Base-by-base conservation (phyloP, 2,797 vertebrate genomes). In the Coluber constrictor region DNA sequence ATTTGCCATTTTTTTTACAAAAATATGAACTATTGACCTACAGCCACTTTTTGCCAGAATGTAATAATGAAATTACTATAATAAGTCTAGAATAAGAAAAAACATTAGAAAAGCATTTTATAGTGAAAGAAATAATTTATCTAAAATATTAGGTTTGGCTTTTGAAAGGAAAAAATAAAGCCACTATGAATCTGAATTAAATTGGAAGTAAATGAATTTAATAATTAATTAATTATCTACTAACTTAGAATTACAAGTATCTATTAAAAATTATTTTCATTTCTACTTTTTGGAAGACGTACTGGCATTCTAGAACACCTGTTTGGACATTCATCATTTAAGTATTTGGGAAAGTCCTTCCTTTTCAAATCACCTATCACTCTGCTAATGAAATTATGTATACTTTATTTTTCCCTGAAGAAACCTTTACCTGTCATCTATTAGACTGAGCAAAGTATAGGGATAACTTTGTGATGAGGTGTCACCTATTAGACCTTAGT, bases 1-100 rank as follows among this genome's bases (percentile, higher is more conserved):
- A 93, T 94, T 96, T 95, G 96, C 95, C 96, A 96, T 91, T 87
- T 95, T 96, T 95, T 95, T 43, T 79, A 60, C 74, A 91, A 91
- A 95, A 95, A 92, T 60, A 95, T 94, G 79, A 89, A 95, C 93
- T 95, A 96, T 95, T 94, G 90, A 95, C 94, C 95, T 95, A 87
- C 55, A 93, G 92, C 93, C 95, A 86, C 79, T 56, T 88, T 70
- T 70, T 92, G 60, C 91, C 91, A 88, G 56, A 70, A 56, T 56
- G 37, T 70, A 87, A 63, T 92, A 92, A 92, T 89, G 88, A 95
- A 95, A 74, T 74, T 37, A 90, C 92, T 93, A 89, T 57, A 89
- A 63, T 92, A 55, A 96, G 91, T 93, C 94, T 95, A 87, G 88
- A 93, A 93, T 51, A 89, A 95, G 25, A 59, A 94, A 66, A 59